Evolutionary conservation across 2,888 invertebrate species (phyloP).

Genomic region (Leucoptera coffeella): DNA sequence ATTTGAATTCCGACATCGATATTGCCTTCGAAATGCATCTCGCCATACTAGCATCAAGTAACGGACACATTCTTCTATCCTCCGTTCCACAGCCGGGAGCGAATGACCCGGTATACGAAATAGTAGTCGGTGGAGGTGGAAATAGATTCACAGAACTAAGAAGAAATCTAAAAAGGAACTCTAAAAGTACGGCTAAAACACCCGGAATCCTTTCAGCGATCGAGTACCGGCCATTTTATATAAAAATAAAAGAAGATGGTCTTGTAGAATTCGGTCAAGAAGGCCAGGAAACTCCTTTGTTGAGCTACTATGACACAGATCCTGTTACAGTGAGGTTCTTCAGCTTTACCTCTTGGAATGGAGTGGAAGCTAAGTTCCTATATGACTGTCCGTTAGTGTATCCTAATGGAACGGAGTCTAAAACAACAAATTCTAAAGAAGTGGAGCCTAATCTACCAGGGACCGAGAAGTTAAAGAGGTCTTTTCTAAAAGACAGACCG

Average conservation of each 20-base stretch:
- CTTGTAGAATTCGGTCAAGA: constrained; percentile 57
- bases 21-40: constrained; percentile 56
- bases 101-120: constrained; percentile 60
- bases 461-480: constrained; percentile 43
- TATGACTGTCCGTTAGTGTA: constrained; percentile 54
- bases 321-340: constrained; percentile 59
- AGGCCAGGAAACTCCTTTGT: constrained; percentile 51
- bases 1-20: constrained; percentile 10
- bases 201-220: constrained; percentile 51
- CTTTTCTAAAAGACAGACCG: constrained; percentile 36
- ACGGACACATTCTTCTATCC: constrained; percentile 64
- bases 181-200: constrained; percentile 50
- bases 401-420: constrained; percentile 16
- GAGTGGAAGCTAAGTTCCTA: constrained; percentile 60
- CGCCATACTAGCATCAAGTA: constrained; percentile 58
- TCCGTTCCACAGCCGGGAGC: constrained; percentile 30
- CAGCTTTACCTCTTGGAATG: constrained; percentile 64
- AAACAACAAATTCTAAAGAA: constrained; percentile 6
- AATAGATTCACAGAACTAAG: constrained; percentile 65
- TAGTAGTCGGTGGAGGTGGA: constrained; percentile 65
- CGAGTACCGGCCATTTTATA: constrained; percentile 60
- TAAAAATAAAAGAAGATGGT: constrained; percentile 57
- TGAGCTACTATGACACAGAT: constrained; percentile 53
- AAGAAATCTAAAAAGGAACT: constrained; percentile 48
- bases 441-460: constrained; percentile 32